phyloP scores from a whole-genome alignment of 2,888 invertebrate genomes.

The Loripinus fragilis region DNA sequence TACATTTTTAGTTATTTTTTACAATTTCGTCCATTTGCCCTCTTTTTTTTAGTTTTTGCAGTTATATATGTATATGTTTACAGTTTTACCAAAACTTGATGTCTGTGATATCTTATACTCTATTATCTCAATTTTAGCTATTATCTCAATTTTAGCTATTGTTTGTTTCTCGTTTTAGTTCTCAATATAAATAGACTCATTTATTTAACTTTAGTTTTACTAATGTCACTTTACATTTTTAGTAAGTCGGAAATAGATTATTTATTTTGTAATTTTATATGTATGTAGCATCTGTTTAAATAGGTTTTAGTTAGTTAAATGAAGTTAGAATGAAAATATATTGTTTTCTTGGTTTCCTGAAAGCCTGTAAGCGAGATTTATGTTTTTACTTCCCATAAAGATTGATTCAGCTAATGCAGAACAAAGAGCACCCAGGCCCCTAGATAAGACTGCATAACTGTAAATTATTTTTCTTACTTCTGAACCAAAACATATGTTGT shows the following conservation, averaged over 20 bases:
- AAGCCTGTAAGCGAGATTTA: no score
- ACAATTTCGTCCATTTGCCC: not conserved
- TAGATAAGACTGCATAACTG: no score
- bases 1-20: not conserved
- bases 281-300: no score
- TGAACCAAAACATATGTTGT: no score
- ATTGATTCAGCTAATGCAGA: no score
- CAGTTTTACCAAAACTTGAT: constrained; percentile 2
- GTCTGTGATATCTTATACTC: constrained; percentile 20
- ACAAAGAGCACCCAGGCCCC: no score
- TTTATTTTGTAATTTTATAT: not conserved
- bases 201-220: not conserved
- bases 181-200: constrained; percentile 3
- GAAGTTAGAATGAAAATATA: no score
- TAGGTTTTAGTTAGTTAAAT: no score
- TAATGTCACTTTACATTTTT: not conserved
- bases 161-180: not conserved
- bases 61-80: constrained; percentile 1
- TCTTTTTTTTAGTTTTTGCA: not conserved
- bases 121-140: constrained; percentile 18
- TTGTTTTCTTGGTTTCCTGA: no score
- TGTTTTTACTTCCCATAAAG: no score
- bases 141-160: no score
- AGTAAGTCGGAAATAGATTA: not conserved
- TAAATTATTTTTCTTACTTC: no score